Base-by-base conservation (phyloP, 1,140 invertebrate species). In the Hylaeus volcanicus region DNA sequence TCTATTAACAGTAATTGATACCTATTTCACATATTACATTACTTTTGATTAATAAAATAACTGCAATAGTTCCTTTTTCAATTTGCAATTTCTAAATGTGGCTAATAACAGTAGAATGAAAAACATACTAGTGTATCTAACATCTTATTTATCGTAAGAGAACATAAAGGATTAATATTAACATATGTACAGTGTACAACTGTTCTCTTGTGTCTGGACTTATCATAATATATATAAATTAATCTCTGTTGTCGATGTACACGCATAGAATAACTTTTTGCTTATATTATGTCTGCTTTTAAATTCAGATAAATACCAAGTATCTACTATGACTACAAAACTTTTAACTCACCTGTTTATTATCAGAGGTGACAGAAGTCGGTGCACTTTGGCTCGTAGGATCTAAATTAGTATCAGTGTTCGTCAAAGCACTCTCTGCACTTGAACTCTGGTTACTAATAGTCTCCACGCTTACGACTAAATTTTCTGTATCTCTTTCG, bases 341-440 rank as follows among this genome's bases (percentile, higher is more conserved):
- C 65, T 43, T 45, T n/a, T 79, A 69, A 71, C 87, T 88, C 81
- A 88, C 87, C 87, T 88, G 86, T 51, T 88, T 88, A 65, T 53
- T 88, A 65, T 88, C 87, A 65, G 71, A 80, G 51, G 70, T 71
- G 70, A 70, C 68, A 60, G 69, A 83, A 65, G 64, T 58, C 15
- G 78, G 26, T 26, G 71, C 71, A 78, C 66, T 73, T 69, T 84
- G 81, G 71, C 15, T 74, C 51, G 65, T 78, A 37, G 78, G 58
- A 64, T 87, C 86, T 70, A 60, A 60, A 69, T 53, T 61, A 15
- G 69, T 60, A 41, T 82, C 81, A 58, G 65, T 60, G 48, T 74
- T 86, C 63, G 66, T 72, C 6, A 83, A 65, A 65, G 79, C 79
- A 48, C 73, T 82, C 41, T 86, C 84, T 73, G 68, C 9, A 68